phyloP scores from a whole-genome alignment of 1,140 invertebrate species.

The Planococcus citri region DNA sequence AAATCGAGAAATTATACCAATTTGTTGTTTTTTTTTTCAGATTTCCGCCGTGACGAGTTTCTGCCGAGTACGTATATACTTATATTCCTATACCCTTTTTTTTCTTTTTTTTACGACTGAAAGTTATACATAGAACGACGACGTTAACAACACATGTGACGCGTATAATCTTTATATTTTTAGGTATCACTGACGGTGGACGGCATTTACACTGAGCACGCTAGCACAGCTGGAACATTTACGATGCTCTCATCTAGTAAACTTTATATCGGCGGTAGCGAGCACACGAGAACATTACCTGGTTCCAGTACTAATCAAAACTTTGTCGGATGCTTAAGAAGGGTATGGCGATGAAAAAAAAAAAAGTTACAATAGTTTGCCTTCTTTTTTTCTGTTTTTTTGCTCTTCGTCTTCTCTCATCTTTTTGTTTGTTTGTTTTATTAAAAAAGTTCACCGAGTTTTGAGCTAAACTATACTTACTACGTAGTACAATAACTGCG shows the following conservation, averaged over 20 bases:
- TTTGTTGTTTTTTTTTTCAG: constrained; percentile 39
- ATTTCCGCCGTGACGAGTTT: constrained; percentile 73
- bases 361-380: neutral
- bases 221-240: constrained; percentile 82
- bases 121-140: neutral
- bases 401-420: no score
- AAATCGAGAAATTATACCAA: neutral
- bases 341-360: constrained; percentile 54
- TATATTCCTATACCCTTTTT: no score
- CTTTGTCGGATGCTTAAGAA: constrained; percentile 89
- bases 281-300: constrained; percentile 61
- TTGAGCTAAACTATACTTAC: no score
- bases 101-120: neutral
- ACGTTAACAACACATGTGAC: neutral
- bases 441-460: constrained; percentile 14
- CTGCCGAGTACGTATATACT: constrained; percentile 53
- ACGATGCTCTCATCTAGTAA: constrained; percentile 74
- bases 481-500: neutral
- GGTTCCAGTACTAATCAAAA: constrained; percentile 75
- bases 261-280: constrained; percentile 78
- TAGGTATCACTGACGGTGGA: constrained; percentile 85
- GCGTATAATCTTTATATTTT: constrained; percentile 33
- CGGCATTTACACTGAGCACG: constrained; percentile 78
- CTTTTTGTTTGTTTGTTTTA: neutral
- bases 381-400: no score